These are phyloP conservation scores for Sarotherodon lohbergeri DNA, from an alignment of 2,113 vertebrate genomes.

Conservation along the genomic window DNA sequence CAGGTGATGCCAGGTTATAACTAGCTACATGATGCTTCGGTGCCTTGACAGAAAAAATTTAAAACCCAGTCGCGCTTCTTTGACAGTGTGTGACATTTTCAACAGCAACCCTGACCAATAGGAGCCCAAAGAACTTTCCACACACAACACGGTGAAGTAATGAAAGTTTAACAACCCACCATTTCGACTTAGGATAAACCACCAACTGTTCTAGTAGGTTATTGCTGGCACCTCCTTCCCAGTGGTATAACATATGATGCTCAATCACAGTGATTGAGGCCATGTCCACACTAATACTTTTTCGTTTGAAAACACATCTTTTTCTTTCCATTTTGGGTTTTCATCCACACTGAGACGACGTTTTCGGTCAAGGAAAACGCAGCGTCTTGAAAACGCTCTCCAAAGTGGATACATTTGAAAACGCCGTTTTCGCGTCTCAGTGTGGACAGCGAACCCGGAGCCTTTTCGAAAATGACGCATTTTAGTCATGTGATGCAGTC, in stretches of 20 bases:
- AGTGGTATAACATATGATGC: accelerated
- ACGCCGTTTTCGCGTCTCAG: accelerated
- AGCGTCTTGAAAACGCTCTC: accelerated
- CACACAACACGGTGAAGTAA: background rate
- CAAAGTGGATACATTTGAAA: accelerated
- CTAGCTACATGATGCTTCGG: background rate
- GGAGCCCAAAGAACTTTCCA: background rate
- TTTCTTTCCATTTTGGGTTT: background rate
- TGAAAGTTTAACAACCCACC: background rate
- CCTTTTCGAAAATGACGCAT: accelerated
- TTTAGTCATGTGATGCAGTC: background rate
- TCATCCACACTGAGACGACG: accelerated
- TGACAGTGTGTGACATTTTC: background rate
- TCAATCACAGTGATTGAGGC: accelerated
- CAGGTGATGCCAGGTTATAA: background rate
- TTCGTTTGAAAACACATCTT: background rate
- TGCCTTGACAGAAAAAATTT: background rate
- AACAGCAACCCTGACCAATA: background rate
- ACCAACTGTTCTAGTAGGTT: background rate
- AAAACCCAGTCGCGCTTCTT: background rate
- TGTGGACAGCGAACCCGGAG: background rate
- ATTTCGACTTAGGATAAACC: background rate
- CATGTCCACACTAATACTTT: background rate
- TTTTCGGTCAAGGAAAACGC: background rate
- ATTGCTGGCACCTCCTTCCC: background rate